These are phyloP conservation scores for Perdita meconis DNA, from an alignment of 2,888 invertebrate genomes.

Conservation along the genomic window DNA sequence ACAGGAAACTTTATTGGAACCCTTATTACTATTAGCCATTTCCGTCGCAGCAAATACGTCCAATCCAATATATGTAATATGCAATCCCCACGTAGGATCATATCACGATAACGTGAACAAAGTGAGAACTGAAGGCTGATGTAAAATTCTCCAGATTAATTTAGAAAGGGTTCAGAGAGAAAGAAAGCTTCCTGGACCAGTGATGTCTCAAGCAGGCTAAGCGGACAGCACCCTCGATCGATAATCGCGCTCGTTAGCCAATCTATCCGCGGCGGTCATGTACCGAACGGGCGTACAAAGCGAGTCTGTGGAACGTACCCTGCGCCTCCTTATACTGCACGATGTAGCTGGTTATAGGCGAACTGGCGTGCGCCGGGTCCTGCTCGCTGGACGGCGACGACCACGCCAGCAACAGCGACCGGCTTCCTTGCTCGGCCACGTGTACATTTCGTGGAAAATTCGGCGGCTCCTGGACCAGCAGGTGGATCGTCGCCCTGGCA, in stretches of 20 bases:
- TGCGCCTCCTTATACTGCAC: slow-evolving; percentile 87
- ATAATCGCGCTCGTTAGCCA: slow-evolving; percentile 44
- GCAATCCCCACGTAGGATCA: too few species aligned
- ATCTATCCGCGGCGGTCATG: slow-evolving; percentile 38
- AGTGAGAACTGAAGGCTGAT: too few species aligned
- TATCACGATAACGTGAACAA: too few species aligned
- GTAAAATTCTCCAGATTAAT: too few species aligned
- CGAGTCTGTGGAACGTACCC: slow-evolving; percentile 79
- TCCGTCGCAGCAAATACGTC: too few species aligned
- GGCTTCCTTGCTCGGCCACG: slow-evolving; percentile 86
- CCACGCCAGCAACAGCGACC: slow-evolving; percentile 87
- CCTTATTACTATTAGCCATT: slow-evolving; percentile 12
- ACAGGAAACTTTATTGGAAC: slow-evolving; percentile 7
- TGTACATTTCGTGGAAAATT: slow-evolving; percentile 87
- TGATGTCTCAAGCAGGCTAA: too few species aligned
- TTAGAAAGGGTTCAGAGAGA: too few species aligned
- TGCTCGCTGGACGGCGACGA: slow-evolving; percentile 84
- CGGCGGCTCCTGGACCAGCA: slow-evolving; percentile 87
- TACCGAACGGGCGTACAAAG: slow-evolving; percentile 23
- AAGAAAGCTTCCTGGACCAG: too few species aligned
- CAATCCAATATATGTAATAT: too few species aligned
- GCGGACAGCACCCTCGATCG: slow-evolving; percentile 43
- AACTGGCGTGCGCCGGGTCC: slow-evolving; percentile 83
- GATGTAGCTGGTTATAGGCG: slow-evolving; percentile 86
- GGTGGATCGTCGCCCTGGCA: slow-evolving; percentile 85